Percentiles rank a stretch among this genome's conserved stretches.
These are phyloP conservation scores for Drosophila simulans DNA, from an alignment of 1,140 invertebrate species.

Conservation along the genomic window DNA sequence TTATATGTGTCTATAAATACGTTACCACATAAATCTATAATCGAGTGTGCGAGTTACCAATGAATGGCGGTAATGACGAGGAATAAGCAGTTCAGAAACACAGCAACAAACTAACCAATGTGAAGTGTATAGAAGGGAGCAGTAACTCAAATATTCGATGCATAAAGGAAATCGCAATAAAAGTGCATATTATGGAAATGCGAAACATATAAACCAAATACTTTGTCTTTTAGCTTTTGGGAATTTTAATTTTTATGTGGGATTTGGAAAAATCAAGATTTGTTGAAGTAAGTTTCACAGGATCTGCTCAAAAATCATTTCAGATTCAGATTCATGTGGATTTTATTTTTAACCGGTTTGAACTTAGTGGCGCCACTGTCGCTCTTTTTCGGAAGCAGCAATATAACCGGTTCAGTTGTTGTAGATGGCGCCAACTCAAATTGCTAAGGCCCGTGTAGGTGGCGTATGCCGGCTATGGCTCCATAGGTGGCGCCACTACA, in stretches of 20 bases:
- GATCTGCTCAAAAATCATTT: too few relatives aligned
- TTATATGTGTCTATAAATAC: conserved; percentile 64
- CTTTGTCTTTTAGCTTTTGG: background rate
- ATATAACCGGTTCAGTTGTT: background rate
- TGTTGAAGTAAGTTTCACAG: too few relatives aligned
- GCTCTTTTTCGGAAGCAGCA: background rate
- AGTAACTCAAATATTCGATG: conserved; percentile 47
- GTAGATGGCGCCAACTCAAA: background rate
- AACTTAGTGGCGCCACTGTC: background rate
- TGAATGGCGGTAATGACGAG: conserved; percentile 6
- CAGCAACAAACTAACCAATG: conserved; percentile 55
- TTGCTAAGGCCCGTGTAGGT: background rate
- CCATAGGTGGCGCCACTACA: background rate
- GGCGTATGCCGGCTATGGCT: background rate
- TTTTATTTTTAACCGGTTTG: background rate
- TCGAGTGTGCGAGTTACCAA: conserved; percentile 41
- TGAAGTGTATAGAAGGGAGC: conserved; percentile 40
- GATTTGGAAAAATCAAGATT: too few relatives aligned
- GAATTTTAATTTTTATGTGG: too few relatives aligned
- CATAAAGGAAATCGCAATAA: conserved; percentile 47
- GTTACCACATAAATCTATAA: conserved; percentile 40
- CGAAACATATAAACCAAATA: conserved; percentile 16
- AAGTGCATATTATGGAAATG: conserved; percentile 54
- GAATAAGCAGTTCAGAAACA: conserved; percentile 31
- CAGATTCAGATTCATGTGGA: too few relatives aligned